Base-by-base conservation (phyloP, 2,113 vertebrate species). In the Halichoerus grypus region DNA sequence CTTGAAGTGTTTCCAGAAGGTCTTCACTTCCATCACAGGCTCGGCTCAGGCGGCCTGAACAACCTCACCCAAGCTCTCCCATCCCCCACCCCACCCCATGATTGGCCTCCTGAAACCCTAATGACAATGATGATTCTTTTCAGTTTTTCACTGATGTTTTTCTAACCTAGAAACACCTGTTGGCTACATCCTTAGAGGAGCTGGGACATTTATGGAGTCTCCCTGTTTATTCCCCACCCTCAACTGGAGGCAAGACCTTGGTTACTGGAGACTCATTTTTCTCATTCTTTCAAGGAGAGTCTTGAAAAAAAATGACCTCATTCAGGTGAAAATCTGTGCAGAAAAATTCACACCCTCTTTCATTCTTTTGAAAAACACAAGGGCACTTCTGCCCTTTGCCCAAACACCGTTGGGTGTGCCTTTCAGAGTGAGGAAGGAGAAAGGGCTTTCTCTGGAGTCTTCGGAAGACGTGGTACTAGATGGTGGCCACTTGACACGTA, bases 101-200 rank as follows among this genome's bases (percentile, higher is more conserved):
- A 22, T 39, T 84, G 94, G 53, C 33, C 67, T 49, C 21, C 26
- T 94, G 77, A 85, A 98, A 96, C 76, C 18, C 33, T 63, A 79
- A 19, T 57, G 5, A 42, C 13, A 80, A 19, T 3, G 24, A 42
- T 80, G 21, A 83, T 88, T 96, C 0, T 7, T 63, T 88, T 55
- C 49, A 81, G 12, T 21, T 42, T 83, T 88, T 97, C 51, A 53
- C 31, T 74, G 36, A 96, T 67, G 5, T 9, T 22, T 11, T 85
- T 95, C n/a, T 80, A 97, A 93, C 61, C 46, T 57, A 87, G 39
- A 86, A 93, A 46, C 10, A 71, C 36, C 28, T 88, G 4, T 88
- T 96, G 77, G 61, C 69, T 87, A 71, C 3, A 79, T 71, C 65
- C 74, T 81, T 81, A 89, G 83, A 96, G 86, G 0, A 93, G 7